phyloP scores from a whole-genome alignment of 2,113 vertebrate species.

The Aegypius monachus region DNA sequence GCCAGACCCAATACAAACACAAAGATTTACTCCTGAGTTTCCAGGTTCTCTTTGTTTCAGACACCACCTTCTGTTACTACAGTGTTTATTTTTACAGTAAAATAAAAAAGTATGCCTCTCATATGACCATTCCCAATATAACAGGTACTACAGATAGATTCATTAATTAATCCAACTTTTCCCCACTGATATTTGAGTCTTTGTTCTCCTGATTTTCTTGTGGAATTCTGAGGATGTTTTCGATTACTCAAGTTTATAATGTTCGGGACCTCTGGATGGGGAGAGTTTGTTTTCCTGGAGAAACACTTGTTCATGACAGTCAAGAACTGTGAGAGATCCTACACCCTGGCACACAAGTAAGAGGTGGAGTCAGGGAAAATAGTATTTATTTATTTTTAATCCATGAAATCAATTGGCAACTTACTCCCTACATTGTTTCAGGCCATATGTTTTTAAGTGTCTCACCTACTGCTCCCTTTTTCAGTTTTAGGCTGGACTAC shows the following conservation, averaged over 20 bases:
- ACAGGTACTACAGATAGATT: neutral
- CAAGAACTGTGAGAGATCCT: neutral
- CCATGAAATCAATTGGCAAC: neutral
- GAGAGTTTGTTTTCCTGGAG: neutral
- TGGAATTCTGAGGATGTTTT: neutral
- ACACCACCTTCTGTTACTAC: neutral
- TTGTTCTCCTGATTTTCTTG: neutral
- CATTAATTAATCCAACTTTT: neutral
- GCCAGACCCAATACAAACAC: neutral
- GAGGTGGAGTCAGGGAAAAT: neutral
- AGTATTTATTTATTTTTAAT: neutral
- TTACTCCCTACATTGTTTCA: neutral
- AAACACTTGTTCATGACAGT: neutral
- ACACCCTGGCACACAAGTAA: neutral
- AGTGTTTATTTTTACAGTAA: neutral
- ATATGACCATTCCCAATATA: neutral
- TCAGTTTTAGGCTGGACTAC: neutral
- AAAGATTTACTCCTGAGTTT: neutral
- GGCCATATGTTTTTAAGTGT: neutral
- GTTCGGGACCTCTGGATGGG: neutral
- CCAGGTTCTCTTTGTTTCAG: neutral
- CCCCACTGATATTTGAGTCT: neutral
- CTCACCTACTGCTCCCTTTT: neutral
- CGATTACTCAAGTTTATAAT: neutral
- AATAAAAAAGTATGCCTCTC: neutral